phyloP scores from a whole-genome alignment of 2,888 invertebrate species.

The Anarsia innoxiella region DNA sequence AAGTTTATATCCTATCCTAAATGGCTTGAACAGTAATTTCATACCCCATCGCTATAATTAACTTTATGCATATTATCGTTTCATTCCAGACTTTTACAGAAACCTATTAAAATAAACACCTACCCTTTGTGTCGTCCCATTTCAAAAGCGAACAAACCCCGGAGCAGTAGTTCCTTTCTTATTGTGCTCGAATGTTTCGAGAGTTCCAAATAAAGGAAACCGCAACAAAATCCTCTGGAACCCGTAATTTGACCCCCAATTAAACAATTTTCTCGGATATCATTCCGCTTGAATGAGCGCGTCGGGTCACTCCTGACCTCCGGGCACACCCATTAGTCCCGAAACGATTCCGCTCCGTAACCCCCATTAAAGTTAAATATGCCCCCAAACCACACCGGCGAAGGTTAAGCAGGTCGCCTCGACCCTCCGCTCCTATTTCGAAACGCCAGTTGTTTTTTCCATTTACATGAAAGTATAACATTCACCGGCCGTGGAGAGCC shows the following conservation, averaged over 20 bases:
- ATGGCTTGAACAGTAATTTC: too few relatives aligned
- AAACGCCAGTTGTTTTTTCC: constrained; percentile 39
- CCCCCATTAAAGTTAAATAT: constrained; percentile 70
- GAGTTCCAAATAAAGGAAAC: constrained; percentile 32
- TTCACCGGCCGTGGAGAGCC: constrained; percentile 27
- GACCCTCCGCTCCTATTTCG: constrained; percentile 44
- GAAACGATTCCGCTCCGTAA: constrained; percentile 54
- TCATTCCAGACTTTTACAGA: too few relatives aligned
- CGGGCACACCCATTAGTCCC: constrained; percentile 61
- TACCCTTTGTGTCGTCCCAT: too few relatives aligned
- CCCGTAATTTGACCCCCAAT: constrained; percentile 66
- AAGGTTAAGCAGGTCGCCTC: constrained; percentile 45
- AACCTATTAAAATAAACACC: too few relatives aligned
- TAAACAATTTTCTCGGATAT: constrained; percentile 72
- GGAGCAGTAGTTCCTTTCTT: not conserved
- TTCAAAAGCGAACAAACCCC: too few relatives aligned
- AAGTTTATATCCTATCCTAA: too few relatives aligned
- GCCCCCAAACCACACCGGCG: constrained; percentile 60
- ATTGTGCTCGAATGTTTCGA: not conserved
- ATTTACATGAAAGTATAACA: constrained; percentile 50
- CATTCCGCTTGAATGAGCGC: constrained; percentile 56
- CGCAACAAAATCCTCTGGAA: constrained; percentile 43
- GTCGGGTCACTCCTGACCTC: constrained; percentile 57
- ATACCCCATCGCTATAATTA: too few relatives aligned
- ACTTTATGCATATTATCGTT: too few relatives aligned